Evolutionary conservation across 2,888 invertebrate genomes (phyloP).

Genomic region (Noctua pronuba): DNA sequence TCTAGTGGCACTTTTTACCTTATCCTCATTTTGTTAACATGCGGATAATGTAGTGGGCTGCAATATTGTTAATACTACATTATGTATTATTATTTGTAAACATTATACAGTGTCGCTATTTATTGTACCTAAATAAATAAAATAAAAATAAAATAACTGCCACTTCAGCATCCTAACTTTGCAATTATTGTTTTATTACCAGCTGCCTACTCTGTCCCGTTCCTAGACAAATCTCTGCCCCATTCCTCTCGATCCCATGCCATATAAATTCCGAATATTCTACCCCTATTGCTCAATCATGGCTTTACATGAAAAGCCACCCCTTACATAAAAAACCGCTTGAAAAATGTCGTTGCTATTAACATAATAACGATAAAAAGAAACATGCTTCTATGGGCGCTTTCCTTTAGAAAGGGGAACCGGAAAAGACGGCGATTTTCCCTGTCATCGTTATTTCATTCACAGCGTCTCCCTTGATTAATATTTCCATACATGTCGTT

Average conservation of each 20-base stretch:
- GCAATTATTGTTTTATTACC: not conserved
- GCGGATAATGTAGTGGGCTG: too few relatives aligned
- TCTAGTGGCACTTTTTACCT: too few relatives aligned
- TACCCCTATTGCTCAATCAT: conserved; percentile 6
- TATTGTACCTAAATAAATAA: too few relatives aligned
- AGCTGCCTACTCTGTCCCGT: not conserved
- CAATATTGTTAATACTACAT: too few relatives aligned
- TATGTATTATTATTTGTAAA: too few relatives aligned
- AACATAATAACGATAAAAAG: conserved; percentile 39
- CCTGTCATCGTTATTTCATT: conserved; percentile 34
- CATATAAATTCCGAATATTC: not conserved
- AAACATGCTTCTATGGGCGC: conserved; percentile 7
- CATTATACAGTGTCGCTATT: too few relatives aligned
- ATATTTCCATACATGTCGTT: conserved; percentile 27
- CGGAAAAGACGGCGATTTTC: conserved; percentile 11
- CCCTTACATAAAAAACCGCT: conserved; percentile 20
- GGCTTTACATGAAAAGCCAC: not conserved
- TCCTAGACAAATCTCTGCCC: not conserved
- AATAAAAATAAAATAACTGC: too few relatives aligned
- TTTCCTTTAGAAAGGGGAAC: conserved; percentile 20
- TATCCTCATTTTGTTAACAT: too few relatives aligned
- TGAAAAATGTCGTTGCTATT: conserved; percentile 30
- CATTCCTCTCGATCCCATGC: not conserved
- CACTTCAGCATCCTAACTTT: not conserved
- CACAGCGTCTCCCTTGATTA: conserved; percentile 40